Percentiles rank a stretch among this genome's conserved stretches.
phyloP scores from a whole-genome alignment of 2,888 invertebrate species.

The Drosophila meridionalis region DNA sequence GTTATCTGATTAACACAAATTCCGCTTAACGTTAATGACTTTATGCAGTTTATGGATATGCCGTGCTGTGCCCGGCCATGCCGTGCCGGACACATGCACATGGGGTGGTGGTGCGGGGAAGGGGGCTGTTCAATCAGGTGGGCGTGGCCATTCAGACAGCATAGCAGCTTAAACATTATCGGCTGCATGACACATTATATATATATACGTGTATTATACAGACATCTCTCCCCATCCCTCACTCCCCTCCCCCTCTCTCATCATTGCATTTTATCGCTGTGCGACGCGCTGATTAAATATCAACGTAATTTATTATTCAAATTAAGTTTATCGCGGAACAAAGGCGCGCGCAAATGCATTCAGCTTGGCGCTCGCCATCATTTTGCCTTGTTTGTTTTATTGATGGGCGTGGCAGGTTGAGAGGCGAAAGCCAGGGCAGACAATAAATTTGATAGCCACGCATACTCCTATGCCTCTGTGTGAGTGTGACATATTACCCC shows the following conservation, averaged over 20 bases:
- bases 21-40: conserved; percentile 80
- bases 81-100: conserved; percentile 19
- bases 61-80: not conserved
- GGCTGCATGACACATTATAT: conserved; percentile 55
- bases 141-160: conserved; percentile 8
- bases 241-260: not conserved
- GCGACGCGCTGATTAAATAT: conserved; percentile 73
- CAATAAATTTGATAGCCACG: conserved; percentile 58
- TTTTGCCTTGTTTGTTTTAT: conserved; percentile 21
- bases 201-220: not conserved
- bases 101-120: conserved; percentile 8
- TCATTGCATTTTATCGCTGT: conserved; percentile 75
- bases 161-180: conserved; percentile 67
- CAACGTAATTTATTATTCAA: conserved; percentile 78
- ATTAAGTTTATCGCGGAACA: conserved; percentile 75
- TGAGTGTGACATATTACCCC: conserved; percentile 57
- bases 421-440: conserved; percentile 13
- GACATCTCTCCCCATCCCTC: not conserved
- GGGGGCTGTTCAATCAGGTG: conserved; percentile 1
- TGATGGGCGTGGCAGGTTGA: conserved; percentile 3
- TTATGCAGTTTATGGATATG: conserved; percentile 75
- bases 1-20: conserved; percentile 81
- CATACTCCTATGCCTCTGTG: conserved; percentile 5
- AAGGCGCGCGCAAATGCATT: conserved; percentile 56
- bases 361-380: not conserved